Evolutionary conservation across 1,140 invertebrate genomes (phyloP).

Genomic region (Lucilia cuprina): DNA sequence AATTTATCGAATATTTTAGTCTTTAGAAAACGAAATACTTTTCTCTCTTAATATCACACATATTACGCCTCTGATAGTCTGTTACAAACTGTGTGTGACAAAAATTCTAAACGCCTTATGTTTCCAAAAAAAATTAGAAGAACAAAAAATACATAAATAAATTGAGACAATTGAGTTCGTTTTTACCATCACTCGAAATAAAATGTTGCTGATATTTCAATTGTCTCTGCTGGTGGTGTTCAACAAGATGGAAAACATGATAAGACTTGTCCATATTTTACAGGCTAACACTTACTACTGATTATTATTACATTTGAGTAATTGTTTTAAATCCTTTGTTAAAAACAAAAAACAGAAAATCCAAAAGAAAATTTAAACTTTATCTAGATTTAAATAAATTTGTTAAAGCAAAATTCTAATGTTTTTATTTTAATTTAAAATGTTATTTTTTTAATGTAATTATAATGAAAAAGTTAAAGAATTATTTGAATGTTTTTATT

Average conservation of each 20-base stretch:
- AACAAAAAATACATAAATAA: not conserved
- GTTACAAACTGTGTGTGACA: slow-evolving; percentile 18
- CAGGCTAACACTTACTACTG: not conserved
- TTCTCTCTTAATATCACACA: not conserved
- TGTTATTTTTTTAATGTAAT: not conserved
- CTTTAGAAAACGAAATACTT: no score
- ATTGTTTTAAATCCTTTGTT: not conserved
- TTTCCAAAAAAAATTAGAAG: not conserved
- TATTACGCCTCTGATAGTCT: not conserved
- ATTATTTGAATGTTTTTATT: slow-evolving; percentile 9
- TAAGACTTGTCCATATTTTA: slow-evolving; percentile 7
- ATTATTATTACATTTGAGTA: not conserved
- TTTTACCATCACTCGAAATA: not conserved
- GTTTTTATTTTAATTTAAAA: not conserved
- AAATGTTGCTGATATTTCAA: slow-evolving; percentile 35
- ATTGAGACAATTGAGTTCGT: not conserved
- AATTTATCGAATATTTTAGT: no score
- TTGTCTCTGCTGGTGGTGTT: slow-evolving; percentile 31
- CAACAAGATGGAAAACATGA: slow-evolving; percentile 10
- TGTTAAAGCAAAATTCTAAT: not conserved
- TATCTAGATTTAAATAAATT: not conserved
- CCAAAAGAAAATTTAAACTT: not conserved
- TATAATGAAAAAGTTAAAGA: not conserved
- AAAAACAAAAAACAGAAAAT: not conserved
- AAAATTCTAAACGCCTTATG: slow-evolving; percentile 24